These are phyloP conservation scores for Fissipunctia ypsillon DNA, from an alignment of 2,888 invertebrate genomes.

Conservation along the genomic window DNA sequence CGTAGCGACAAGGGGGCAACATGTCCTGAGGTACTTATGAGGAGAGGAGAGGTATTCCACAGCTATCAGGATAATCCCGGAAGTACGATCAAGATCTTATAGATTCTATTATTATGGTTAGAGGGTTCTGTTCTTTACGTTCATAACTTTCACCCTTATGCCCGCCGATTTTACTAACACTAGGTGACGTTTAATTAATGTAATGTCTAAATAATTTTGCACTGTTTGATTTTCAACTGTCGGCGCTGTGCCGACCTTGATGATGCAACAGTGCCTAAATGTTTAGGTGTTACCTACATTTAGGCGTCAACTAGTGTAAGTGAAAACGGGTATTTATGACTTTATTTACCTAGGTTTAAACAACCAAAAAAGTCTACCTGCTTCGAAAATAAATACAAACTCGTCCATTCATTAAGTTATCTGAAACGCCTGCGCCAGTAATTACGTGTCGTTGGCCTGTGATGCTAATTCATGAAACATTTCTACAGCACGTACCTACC, in stretches of 20 bases:
- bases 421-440: slow-evolving; percentile 32
- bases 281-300: neutral
- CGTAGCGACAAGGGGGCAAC: too few relatives aligned
- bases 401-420: slow-evolving; percentile 31
- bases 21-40: too few relatives aligned
- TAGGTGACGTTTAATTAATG: neutral
- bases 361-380: neutral
- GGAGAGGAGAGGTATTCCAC: too few relatives aligned
- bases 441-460: slow-evolving; percentile 65
- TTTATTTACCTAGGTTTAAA: too few relatives aligned
- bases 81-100: too few relatives aligned
- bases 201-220: too few relatives aligned
- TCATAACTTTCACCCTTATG: neutral
- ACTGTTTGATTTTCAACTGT: too few relatives aligned
- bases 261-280: too few relatives aligned
- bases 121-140: neutral
- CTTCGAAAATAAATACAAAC: slow-evolving; percentile 6
- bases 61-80: too few relatives aligned
- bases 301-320: neutral
- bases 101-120: neutral
- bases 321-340: neutral
- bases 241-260: too few relatives aligned
- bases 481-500: slow-evolving; percentile 56
- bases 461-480: slow-evolving; percentile 70
- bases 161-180: neutral